Evolutionary conservation across 64 coral and sea anemone genomes (phyloP), one percentile per base, ranked within the genome.

Genomic region (Montipora efflorescens): DNA sequence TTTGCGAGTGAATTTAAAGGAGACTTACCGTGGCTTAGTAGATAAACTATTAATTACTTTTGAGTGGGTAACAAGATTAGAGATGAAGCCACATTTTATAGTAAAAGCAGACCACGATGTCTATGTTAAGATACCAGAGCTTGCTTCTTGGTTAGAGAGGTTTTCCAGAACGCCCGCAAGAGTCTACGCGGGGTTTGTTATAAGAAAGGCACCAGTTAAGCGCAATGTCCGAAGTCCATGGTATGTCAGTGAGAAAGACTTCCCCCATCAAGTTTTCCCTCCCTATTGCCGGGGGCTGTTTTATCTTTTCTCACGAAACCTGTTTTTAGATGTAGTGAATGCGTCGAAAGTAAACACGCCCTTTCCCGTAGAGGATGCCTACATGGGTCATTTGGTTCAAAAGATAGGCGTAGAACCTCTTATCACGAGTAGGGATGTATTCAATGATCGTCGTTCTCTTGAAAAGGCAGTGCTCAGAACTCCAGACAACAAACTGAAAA

Each of bases 41-140:
- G 13, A 90, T 46, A 90, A 90, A 16, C 47, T 90, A 7, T 51
- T 62, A 47, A 22, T 75, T 44, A 79, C 88, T 1, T 90, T 90
- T 23, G 88, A 51, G 16, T 90, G 88, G 88, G 88, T 77, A 18
- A 28, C 70, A 73, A 73, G 23, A 8, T 10, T 90, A 5, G 66
- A 45, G 47, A 59, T 90, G 2, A 79, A 68, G 58, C 77, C 88
- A 10, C 68, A 66, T 18, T 90, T 55, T 28, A 73, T 90, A 48
- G 53, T 67, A 9, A 90, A 90, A 51, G 88, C 88, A 8, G 88
- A 90, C 59, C 75, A 90, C 43, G 88, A 90, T 80, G 57, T 77
- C 7, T 90, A 90, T 36, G 22, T 90, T 66, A 58, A 90, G 47
- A n/a, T 90, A 49, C 88, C 88, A 22, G 78, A 90, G 8, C 20